Evolutionary conservation across 2,888 invertebrate species (phyloP).

Genomic region (Sarcophaga variegata): DNA sequence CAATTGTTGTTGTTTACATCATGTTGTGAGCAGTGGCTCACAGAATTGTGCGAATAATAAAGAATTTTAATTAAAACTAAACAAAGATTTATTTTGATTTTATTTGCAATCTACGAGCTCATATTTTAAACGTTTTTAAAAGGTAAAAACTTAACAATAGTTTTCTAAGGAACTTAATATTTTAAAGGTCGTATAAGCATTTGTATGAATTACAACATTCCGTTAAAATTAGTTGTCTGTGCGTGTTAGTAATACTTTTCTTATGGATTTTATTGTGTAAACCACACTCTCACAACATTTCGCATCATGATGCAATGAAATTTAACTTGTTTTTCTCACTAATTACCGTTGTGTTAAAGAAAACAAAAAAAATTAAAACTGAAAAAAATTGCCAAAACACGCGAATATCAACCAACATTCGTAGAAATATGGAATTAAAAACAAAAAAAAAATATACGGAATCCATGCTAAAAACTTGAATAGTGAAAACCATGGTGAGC

Average conservation of each 20-base stretch:
- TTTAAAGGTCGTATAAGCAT: too few species aligned
- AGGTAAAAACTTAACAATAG: too few species aligned
- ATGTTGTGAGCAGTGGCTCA: too few species aligned
- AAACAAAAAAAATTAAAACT: neutral
- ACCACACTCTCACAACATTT: neutral
- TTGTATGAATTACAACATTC: too few species aligned
- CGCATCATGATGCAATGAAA: too few species aligned
- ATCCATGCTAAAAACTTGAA: conserved; percentile 4
- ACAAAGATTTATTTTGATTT: too few species aligned
- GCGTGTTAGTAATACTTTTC: conserved; percentile 20
- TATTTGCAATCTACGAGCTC: too few species aligned
- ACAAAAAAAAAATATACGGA: neutral
- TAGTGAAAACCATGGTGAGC: neutral
- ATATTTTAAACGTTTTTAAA: too few species aligned
- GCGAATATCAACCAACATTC: conserved; percentile 47
- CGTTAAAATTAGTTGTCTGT: neutral
- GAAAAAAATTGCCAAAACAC: conserved; percentile 7
- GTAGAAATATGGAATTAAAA: conserved; percentile 4
- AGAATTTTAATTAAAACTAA: too few species aligned
- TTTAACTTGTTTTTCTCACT: conserved; percentile 12
- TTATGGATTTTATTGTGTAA: neutral
- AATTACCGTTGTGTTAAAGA: conserved; percentile 40
- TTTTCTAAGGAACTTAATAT: too few species aligned
- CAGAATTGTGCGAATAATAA: too few species aligned
- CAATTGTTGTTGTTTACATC: too few species aligned